A percentile compares a stretch with the other conserved stretches of the same genome.
Evolutionary conservation across 2,113 vertebrate species (phyloP).

Genomic region (Pelusios castaneus): DNA sequence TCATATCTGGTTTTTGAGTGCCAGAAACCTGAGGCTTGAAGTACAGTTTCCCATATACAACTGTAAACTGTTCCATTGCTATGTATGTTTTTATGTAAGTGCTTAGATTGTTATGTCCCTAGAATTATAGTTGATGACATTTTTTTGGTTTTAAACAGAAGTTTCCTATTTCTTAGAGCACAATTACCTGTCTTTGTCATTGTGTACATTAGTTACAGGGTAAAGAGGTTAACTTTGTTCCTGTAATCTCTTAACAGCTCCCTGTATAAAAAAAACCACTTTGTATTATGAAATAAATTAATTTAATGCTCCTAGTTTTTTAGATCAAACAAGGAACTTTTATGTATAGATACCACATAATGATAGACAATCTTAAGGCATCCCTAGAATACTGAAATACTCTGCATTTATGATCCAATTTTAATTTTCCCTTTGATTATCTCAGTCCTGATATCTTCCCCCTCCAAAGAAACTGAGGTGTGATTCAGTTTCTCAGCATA

Average conservation of each 20-base stretch:
- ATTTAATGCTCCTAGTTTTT: neutral
- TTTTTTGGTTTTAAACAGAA: neutral
- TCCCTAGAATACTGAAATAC: neutral
- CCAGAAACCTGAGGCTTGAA: neutral
- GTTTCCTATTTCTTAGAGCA: neutral
- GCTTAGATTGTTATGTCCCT: neutral
- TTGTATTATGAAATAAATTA: neutral
- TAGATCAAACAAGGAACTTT: neutral
- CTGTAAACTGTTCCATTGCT: neutral
- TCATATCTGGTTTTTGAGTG: constrained; percentile 22
- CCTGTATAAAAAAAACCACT: neutral
- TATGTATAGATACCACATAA: neutral
- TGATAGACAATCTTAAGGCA: rapidly evolving
- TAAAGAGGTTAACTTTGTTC: neutral
- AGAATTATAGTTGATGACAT: neutral
- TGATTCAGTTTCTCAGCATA: neutral
- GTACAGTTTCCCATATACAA: neutral
- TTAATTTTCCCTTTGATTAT: neutral
- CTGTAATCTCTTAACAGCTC: neutral
- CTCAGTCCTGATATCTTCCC: neutral
- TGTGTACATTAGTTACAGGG: neutral
- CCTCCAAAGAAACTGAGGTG: neutral
- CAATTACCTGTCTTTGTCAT: neutral
- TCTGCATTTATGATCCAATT: neutral
- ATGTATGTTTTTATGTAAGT: neutral